Conservation (phyloP, 1,140 invertebrate species). For the Drosophila ananassae region DNA sequence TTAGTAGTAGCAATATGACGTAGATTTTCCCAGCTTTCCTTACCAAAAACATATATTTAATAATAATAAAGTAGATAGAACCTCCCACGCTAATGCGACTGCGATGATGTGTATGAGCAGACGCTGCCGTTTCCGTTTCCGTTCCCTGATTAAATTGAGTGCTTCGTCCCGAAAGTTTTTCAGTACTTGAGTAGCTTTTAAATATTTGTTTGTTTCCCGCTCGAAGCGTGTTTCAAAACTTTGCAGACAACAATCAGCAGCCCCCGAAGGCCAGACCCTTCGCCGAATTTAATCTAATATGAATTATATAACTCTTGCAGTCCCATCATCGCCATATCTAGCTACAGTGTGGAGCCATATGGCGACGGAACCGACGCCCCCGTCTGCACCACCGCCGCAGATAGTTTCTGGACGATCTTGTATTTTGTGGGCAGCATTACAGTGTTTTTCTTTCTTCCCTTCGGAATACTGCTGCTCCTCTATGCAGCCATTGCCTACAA, state of each 20-base stretch:
- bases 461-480: conserved; percentile 91
- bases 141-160: conserved; percentile 69
- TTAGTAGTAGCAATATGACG: conserved; percentile 18
- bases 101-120: conserved; percentile 47
- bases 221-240: conserved; percentile 55
- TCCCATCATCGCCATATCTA: conserved; percentile 91
- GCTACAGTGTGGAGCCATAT: conserved; percentile 89
- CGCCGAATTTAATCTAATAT: conserved; percentile 10
- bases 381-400: conserved; percentile 90
- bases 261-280: conserved; percentile 4
- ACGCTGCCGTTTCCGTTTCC: conserved; percentile 65
- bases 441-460: conserved; percentile 93
- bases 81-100: conserved; percentile 9
- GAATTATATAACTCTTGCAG: conserved; percentile 85
- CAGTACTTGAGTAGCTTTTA: conserved; percentile 58
- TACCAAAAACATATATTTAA: conserved; percentile 14
- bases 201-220: conserved; percentile 54
- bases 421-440: conserved; percentile 92
- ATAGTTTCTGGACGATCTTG: conserved; percentile 89
- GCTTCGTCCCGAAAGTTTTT: conserved; percentile 53
- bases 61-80: conserved; percentile 33
- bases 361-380: conserved; percentile 88
- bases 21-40: conserved; percentile 11
- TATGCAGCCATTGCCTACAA: conserved; percentile 93
- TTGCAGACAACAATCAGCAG: conserved; percentile 55